Conservation (phyloP, 2,888 invertebrate species). For the Ryuthela nishihirai region DNA sequence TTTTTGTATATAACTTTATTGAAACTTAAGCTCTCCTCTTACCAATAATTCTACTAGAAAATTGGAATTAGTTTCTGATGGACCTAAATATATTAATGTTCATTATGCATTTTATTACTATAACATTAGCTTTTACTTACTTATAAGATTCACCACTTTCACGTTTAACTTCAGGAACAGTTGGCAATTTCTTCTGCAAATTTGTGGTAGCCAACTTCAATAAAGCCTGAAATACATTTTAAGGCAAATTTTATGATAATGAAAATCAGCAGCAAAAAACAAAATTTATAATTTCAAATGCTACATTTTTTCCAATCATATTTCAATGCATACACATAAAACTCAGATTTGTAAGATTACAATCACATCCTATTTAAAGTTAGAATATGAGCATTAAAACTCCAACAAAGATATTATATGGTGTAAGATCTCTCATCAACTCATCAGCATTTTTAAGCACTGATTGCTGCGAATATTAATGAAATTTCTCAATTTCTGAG, state of each 20-base stretch:
- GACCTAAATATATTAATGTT: not conserved
- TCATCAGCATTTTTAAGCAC: no score
- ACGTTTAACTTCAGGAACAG: slow-evolving; percentile 17
- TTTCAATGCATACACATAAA: not conserved
- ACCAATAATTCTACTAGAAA: no score
- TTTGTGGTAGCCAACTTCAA: slow-evolving; percentile 30
- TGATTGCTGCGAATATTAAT: no score
- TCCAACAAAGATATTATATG: no score
- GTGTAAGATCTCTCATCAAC: no score
- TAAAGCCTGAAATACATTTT: slow-evolving; percentile 13
- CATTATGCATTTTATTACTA: no score
- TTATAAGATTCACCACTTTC: slow-evolving; percentile 24
- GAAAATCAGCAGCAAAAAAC: not conserved
- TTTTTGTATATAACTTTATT: no score
- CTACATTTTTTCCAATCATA: not conserved
- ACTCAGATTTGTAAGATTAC: not conserved
- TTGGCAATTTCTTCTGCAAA: slow-evolving; percentile 28
- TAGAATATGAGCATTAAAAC: no score
- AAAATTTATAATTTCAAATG: not conserved
- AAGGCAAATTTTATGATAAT: not conserved
- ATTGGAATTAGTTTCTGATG: not conserved
- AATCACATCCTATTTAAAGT: not conserved
- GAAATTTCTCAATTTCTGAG: no score
- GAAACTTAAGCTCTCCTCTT: no score
- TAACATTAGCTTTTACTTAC: no score